Evolutionary conservation across 2,888 invertebrate genomes (phyloP).

Genomic region (Lasioglossum malachurum): DNA sequence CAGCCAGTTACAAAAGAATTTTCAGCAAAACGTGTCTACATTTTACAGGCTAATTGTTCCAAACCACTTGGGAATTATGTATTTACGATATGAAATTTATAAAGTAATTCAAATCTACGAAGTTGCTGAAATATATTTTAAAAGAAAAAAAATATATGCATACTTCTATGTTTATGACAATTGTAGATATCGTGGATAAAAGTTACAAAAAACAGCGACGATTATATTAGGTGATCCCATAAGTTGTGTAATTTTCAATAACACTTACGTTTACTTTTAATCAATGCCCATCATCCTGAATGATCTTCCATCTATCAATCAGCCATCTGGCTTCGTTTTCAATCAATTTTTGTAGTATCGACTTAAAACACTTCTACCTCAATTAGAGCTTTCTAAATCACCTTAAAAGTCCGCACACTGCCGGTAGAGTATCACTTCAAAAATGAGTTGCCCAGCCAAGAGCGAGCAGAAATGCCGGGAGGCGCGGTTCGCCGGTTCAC

Average conservation of each 20-base stretch:
- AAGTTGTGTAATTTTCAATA: too few species aligned
- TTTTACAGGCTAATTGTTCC: background rate
- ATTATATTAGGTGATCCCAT: too few species aligned
- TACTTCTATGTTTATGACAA: too few species aligned
- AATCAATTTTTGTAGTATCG: background rate
- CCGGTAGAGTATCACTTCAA: background rate
- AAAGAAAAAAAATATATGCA: too few species aligned
- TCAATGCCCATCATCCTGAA: background rate
- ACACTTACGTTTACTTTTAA: background rate
- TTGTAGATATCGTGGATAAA: too few species aligned
- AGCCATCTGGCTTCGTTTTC: background rate
- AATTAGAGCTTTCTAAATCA: background rate
- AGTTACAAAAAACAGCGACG: too few species aligned
- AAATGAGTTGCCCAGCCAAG: background rate
- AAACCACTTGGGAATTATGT: background rate
- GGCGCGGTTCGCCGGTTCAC: background rate
- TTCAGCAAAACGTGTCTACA: background rate
- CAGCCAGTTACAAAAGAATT: background rate
- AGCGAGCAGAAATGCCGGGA: background rate
- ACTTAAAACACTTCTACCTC: background rate
- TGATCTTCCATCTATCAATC: background rate
- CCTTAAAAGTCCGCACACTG: background rate
- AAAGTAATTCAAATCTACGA: background rate
- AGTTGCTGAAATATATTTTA: background rate
- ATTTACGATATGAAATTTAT: background rate